Base-by-base conservation (phyloP, 2,797 vertebrate species). In the Scolopax bukidnonensis region DNA sequence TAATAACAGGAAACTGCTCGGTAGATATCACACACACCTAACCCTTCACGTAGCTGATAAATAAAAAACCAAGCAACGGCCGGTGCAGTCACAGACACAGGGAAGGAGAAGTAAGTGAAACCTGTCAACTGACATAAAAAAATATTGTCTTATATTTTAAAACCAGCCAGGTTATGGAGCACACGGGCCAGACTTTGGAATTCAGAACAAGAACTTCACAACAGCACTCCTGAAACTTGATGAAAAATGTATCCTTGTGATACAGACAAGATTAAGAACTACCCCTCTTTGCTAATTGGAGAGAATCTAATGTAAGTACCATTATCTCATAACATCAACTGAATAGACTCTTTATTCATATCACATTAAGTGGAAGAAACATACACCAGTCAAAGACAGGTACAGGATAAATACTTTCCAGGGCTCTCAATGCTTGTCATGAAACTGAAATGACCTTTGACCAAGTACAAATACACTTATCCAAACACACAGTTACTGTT, bases 341-440 rank as follows among this genome's bases (percentile, higher is more conserved):
- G 64, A 83, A 84, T 40, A 38, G 11, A 84, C 25, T 79, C 80
- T 97, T 97, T 96, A 85, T 90, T 97, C 74, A 59, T 95, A 85
- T 65, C 84, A 96, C 63, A 83, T 90, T 81, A 93, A 87, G 60
- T 93, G 74, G 81, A 96, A 86, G 90, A 96, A 87, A 95, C n/a
- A 80, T 11, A 76, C 12, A 68, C 45, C 84, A 91, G 74, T 68
- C 83, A 87, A 63, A 48, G 90, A 88, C 54, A 38, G 60, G 38
- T 51, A 56, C 27, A 61, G 53, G 69, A 84, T 50, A 85, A 59
- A 71, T 63, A 69, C 19, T 4, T 86, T 60, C 70, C 41, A 63
- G 89, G 33, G 61, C 3, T 8, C 74, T 67, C 0, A 1, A 48
- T 61, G 76, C 48, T 75, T 32, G 7, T 30, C 43, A 60, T 70